phyloP scores from a whole-genome alignment of 2,888 invertebrate species.

The Zhengitettix transpicula region DNA sequence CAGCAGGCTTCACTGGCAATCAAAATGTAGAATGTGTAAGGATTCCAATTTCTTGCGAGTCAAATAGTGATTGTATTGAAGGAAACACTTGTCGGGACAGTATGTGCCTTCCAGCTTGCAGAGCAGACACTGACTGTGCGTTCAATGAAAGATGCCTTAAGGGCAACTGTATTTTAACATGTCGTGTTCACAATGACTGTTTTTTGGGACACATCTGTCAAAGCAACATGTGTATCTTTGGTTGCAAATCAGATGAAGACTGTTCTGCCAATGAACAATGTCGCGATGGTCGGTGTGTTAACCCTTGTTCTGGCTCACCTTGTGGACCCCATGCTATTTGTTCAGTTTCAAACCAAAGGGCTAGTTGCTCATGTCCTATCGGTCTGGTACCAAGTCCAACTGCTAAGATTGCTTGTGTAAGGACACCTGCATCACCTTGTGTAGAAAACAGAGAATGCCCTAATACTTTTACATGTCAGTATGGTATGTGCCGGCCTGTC shows the following conservation, averaged over 20 bases:
- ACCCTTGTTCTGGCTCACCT: slow-evolving; percentile 59
- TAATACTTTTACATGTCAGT: slow-evolving; percentile 52
- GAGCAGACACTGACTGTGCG: slow-evolving; percentile 65
- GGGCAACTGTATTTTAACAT: slow-evolving; percentile 69
- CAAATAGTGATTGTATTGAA: slow-evolving; percentile 49
- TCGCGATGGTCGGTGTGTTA: slow-evolving; percentile 58
- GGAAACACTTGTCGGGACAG: slow-evolving; percentile 62
- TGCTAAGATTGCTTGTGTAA: slow-evolving; percentile 72
- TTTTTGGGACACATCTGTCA: slow-evolving; percentile 82
- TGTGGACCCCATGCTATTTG: slow-evolving; percentile 77
- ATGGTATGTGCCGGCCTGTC: slow-evolving; percentile 55
- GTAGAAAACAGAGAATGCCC: slow-evolving; percentile 59
- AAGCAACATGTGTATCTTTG: slow-evolving; percentile 68
- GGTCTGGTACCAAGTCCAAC: slow-evolving; percentile 77
- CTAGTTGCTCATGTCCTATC: slow-evolving; percentile 60
- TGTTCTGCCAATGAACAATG: slow-evolving; percentile 75
- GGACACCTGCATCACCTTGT: slow-evolving; percentile 61
- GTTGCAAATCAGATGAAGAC: slow-evolving; percentile 74
- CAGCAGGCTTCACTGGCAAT: slow-evolving; percentile 71
- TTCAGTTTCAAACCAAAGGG: slow-evolving; percentile 61
- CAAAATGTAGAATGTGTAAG: slow-evolving; percentile 70
- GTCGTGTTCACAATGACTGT: slow-evolving; percentile 80
- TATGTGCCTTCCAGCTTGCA: slow-evolving; percentile 64
- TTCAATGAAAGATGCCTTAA: slow-evolving; percentile 75
- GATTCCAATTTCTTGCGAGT: slow-evolving; percentile 59